Evolutionary conservation across 2,888 invertebrate species (phyloP), one percentile per base, ranked within the genome.

Genomic region (Pandemis corylana): DNA sequence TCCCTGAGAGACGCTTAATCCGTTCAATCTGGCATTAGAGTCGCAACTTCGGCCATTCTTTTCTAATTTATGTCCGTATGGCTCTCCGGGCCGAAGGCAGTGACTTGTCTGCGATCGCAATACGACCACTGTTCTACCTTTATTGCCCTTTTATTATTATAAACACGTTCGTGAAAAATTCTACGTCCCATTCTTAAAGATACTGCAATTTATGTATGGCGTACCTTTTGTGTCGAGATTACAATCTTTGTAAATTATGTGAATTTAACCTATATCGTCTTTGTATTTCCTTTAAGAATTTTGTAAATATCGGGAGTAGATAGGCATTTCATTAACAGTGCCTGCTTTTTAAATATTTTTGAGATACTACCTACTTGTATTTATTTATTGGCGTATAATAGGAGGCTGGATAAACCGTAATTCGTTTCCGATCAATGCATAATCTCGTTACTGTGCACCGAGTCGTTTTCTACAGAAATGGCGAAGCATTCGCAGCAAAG

Each of bases 11-110:
- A 83, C 88, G 80, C 88, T 90, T 92, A 92, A 92, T 92, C 90
- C 88, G 88, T 86, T 89, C 89, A 86, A 90, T 91, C 89, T 88
- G 87, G 86, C 87, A 90, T 91, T 91, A 90, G 83, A 89, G 88
- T 88, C 89, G 87, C 87, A 92, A 93, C 87, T 93, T 92, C 81
- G 86, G 86, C 90, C 87, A 87, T 93, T 90, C 87, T 87, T 87
- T 86, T 81, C 80, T 87, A 89, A 93, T 91, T 92, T 92, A 93
- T 90, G 87, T 87, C 77, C 76, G 83, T 78, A 79, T 79, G 80
- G 81, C 82, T 80, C 82, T 78, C 81, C 78, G 76, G 76, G 78
- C 70, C 75, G 72, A 77, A 70, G 76, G 53, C 72, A 76, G 76
- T 68, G 71, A 68, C 76, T 77, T 72, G 78, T 77, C 79, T 78